phyloP scores from a whole-genome alignment of 2,888 invertebrate species.

The Melieria picta region DNA sequence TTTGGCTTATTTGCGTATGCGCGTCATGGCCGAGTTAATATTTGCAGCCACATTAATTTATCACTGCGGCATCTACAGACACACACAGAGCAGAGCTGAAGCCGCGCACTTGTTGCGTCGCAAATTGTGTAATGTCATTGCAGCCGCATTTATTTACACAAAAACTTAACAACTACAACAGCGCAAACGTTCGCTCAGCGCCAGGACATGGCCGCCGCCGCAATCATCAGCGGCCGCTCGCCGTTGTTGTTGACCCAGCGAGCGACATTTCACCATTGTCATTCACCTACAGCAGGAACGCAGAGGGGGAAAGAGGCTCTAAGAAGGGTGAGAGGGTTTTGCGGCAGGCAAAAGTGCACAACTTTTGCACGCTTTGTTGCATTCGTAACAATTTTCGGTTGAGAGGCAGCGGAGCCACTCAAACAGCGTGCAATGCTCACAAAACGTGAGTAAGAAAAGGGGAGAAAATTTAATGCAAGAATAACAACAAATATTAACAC shows the following conservation, averaged over 20 bases:
- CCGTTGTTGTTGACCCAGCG: no score
- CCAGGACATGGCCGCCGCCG: no score
- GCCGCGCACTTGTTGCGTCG: background rate
- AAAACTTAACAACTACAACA: conserved; percentile 5
- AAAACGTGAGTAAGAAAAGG: no score
- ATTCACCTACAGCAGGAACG: conserved; percentile 2
- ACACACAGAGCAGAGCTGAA: no score
- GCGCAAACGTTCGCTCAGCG: conserved; percentile 1
- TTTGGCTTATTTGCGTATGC: no score
- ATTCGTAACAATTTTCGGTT: conserved; percentile 9
- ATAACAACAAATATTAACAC: no score
- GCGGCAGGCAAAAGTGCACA: conserved; percentile 15
- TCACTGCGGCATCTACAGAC: no score
- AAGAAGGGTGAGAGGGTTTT: background rate
- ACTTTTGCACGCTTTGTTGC: conserved; percentile 18
- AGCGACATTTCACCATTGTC: background rate
- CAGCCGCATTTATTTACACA: conserved; percentile 23
- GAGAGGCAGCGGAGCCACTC: background rate
- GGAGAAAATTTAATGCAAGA: no score
- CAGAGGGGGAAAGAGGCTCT: background rate
- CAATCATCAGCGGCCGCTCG: no score
- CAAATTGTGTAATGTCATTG: conserved; percentile 25
- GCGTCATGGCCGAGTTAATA: no score
- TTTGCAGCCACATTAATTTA: no score
- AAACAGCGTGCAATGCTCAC: no score